Conservation (phyloP, 1,140 invertebrate species). For the Heterodera carotae region DNA sequence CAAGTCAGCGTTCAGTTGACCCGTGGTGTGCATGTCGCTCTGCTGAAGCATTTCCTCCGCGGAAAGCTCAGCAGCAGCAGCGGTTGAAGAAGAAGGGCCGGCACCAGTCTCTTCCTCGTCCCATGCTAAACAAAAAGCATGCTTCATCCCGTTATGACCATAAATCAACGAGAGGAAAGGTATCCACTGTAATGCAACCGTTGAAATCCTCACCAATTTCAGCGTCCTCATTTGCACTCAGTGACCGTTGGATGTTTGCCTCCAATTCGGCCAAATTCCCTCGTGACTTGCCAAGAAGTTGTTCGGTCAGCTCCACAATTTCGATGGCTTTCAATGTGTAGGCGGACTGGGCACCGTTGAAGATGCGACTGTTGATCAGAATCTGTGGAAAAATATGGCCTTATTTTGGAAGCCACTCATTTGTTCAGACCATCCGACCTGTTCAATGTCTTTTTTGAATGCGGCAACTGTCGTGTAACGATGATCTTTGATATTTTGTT, state of each 20-base stretch:
- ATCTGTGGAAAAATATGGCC: constrained; percentile 39
- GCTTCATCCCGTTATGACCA: background rate
- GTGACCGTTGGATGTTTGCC: constrained; percentile 35
- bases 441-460: constrained; percentile 46
- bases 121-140: background rate
- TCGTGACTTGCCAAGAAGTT: constrained; percentile 36
- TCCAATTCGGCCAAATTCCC: constrained; percentile 42
- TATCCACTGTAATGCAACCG: too few relatives aligned
- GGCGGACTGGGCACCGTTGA: constrained; percentile 45
- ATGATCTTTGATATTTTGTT: constrained; percentile 53
- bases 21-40: constrained; percentile 40
- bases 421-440: constrained; percentile 31
- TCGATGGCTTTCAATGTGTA: constrained; percentile 53
- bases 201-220: constrained; percentile 13
- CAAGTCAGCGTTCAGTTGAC: constrained; percentile 46
- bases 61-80: background rate
- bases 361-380: constrained; percentile 42
- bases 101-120: constrained; percentile 6
- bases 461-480: constrained; percentile 40
- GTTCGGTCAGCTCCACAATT: constrained; percentile 39
- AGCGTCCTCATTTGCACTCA: constrained; percentile 25
- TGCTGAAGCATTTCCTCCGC: constrained; percentile 27
- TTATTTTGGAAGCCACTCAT: background rate
- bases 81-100: constrained; percentile 15
- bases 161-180: too few relatives aligned